Conservation (phyloP, 2,797 vertebrate species). For the Anomalospiza imberbis region DNA sequence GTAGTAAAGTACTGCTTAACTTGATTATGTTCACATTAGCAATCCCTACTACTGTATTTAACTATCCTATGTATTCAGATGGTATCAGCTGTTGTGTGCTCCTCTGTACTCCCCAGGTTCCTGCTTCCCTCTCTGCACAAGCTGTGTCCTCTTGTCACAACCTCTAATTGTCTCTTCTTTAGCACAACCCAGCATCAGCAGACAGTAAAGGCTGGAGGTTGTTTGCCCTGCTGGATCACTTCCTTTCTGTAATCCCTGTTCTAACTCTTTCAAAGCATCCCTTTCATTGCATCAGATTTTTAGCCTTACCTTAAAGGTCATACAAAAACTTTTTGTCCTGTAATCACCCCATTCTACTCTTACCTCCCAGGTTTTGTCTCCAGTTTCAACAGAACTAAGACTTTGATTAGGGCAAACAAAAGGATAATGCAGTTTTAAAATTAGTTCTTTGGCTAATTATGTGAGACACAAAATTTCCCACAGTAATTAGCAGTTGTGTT, state of each 20-base stretch:
- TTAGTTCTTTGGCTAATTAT: background rate
- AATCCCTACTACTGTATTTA: background rate
- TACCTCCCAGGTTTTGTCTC: background rate
- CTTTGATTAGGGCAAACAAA: slow-evolving; percentile 12
- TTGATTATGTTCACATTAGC: background rate
- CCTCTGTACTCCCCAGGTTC: background rate
- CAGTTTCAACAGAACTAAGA: background rate
- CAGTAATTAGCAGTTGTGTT: background rate
- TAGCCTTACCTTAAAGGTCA: slow-evolving; percentile 15
- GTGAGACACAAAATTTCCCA: background rate
- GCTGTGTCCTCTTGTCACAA: slow-evolving; percentile 25
- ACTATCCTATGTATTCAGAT: background rate
- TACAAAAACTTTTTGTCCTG: background rate
- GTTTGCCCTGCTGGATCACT: slow-evolving; percentile 30
- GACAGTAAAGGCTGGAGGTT: slow-evolving; percentile 32
- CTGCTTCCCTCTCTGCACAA: background rate
- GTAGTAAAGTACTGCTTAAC: background rate
- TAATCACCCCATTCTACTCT: background rate
- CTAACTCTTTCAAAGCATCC: background rate
- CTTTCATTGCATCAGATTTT: slow-evolving; percentile 1
- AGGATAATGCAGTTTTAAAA: background rate
- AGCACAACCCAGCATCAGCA: background rate
- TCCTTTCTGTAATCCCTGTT: background rate
- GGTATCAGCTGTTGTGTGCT: background rate
- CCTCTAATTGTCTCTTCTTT: slow-evolving; percentile 13